These are phyloP conservation scores for Caenorhabditis inopinata DNA, from an alignment of 1,140 invertebrate genomes.

Conservation along the genomic window DNA sequence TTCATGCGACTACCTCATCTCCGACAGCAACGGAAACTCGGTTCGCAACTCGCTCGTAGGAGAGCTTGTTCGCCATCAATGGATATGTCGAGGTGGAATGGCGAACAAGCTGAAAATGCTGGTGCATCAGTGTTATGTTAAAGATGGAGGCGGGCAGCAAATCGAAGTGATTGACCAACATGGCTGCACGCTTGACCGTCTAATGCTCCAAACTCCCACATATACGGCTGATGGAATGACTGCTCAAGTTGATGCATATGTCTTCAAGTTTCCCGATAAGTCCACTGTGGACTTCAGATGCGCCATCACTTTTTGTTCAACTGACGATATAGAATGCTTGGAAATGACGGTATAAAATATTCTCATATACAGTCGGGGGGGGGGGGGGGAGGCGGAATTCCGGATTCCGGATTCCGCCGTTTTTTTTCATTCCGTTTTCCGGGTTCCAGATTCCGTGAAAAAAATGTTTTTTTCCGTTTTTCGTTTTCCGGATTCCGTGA, in stretches of 20 bases:
- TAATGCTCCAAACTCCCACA: conserved; percentile 40
- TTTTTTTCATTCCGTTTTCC: too few relatives aligned
- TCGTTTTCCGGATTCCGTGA: too few relatives aligned
- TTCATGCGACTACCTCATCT: conserved; percentile 46
- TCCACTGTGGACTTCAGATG: conserved; percentile 48
- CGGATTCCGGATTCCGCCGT: too few relatives aligned
- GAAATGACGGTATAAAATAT: conserved; percentile 37
- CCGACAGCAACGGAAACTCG: background rate
- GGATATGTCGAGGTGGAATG: conserved; percentile 35
- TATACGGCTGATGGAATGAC: conserved; percentile 42
- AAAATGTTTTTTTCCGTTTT: too few relatives aligned
- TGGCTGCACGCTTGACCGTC: background rate
- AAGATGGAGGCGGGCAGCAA: conserved; percentile 37
- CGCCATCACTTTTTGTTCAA: conserved; percentile 47
- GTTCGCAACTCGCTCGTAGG: conserved; percentile 48
- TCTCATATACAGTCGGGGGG: too few relatives aligned
- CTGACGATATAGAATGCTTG: conserved; percentile 42
- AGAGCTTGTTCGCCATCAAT: conserved; percentile 45
- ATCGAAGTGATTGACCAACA: conserved; percentile 38
- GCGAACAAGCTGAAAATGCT: background rate
- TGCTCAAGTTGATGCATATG: conserved; percentile 33
- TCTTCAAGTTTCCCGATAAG: conserved; percentile 51
- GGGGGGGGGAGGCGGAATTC: too few relatives aligned
- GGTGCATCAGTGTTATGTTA: background rate
- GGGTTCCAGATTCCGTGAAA: too few relatives aligned